Evolutionary conservation across 2,888 invertebrate species (phyloP), one percentile per base, ranked within the genome.

Genomic region (Netelia fuscicornis): DNA sequence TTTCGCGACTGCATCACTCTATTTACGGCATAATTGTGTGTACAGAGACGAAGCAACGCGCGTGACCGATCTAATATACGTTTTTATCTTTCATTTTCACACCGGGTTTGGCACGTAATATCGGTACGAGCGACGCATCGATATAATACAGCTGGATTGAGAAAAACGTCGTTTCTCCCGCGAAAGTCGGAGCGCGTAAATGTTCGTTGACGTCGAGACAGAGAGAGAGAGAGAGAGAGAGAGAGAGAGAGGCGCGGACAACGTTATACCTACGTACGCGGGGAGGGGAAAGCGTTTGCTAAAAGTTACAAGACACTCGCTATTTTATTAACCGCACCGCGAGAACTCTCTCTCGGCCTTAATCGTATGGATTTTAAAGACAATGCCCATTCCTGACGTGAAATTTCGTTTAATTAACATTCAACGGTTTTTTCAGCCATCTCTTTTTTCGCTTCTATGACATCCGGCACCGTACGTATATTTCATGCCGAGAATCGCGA

Each of bases 371-470:
- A 89, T 88, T 88, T 86, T 48, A 48, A 81, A 88, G 86, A 91
- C 91, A 91, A 91, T 91, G 86, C 87, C 88, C 89, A 91, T 91
- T 91, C 89, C 88, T 86, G 78, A 87, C 88, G 89, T 89, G 90
- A 90, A 91, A 90, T 91, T 79, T 91, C 86, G 82, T 87, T 89
- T 90, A 90, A 89, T 91, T 91, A 86, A 85, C 87, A 89, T 89
- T 89, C 87, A 89, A 78, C 85, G 48, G 10, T 90, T 91, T 91
- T 85, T 90, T 67, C 58, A n/a, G 30, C 25, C 30, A 23, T 44
- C 13, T 71, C 64, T 87, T 83, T 81, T 78, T 71, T 65, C 60
- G 72, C 52, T 65, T 71, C 79, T 54, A 71, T 76, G 72, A 64
- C 71, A 84, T 85, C 85, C 81, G 83, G 79, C 81, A 54, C 60